Percentiles rank a stretch among this genome's conserved stretches.
Conservation (phyloP, 92 coral and sea anemone species). For the Desmophyllum pertusum region DNA sequence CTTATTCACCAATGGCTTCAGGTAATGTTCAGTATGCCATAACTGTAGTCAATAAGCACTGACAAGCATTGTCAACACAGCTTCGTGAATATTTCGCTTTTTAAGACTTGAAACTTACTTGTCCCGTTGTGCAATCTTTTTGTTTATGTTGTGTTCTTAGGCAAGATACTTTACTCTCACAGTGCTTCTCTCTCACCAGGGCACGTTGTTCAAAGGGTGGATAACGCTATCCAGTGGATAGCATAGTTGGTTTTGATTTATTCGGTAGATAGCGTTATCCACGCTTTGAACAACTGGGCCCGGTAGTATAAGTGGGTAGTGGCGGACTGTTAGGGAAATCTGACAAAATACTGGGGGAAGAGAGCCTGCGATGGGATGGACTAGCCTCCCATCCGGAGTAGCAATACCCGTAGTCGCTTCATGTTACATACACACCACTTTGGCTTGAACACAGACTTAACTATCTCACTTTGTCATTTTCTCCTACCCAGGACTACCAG, state of each 20-base stretch:
- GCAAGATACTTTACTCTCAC: neutral
- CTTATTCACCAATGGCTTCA: slow-evolving; percentile 97
- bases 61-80: neutral
- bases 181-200: no score
- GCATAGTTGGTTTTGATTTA: no score
- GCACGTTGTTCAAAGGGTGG: no score
- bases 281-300: no score
- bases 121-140: no score
- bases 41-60: neutral
- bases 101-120: no score
- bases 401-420: neutral
- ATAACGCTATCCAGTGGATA: no score
- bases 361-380: neutral
- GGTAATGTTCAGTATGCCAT: slow-evolving; percentile 46
- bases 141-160: neutral
- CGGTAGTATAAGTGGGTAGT: no score
- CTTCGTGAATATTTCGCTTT: neutral
- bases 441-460: neutral
- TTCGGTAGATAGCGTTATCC: no score
- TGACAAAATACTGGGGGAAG: neutral
- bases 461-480: neutral
- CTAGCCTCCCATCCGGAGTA: no score
- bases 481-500: slow-evolving; percentile 80
- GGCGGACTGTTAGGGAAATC: neutral
- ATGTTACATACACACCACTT: neutral